A percentile compares a stretch with the other conserved stretches of the same genome.
These are phyloP conservation scores for Heliconius melpomene DNA, from an alignment of 1,140 invertebrate species.

Conservation along the genomic window DNA sequence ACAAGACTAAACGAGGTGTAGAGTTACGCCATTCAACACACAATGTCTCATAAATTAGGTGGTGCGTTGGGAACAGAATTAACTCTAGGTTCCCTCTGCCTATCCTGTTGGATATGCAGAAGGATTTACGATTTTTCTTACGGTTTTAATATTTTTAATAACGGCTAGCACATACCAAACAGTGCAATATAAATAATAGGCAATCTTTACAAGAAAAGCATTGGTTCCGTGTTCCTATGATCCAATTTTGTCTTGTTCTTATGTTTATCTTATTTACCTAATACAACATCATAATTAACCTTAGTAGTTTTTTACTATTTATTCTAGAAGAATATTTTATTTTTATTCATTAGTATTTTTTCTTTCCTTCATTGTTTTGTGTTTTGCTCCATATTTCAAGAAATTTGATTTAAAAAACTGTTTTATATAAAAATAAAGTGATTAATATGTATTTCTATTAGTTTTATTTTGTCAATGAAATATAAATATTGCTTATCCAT, in stretches of 20 bases:
- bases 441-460: background rate
- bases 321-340: constrained; percentile 2
- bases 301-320: constrained; percentile 4
- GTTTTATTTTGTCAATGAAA: background rate
- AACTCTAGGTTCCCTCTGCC: no score
- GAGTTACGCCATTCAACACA: no score
- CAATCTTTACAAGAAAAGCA: background rate
- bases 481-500: background rate
- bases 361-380: background rate
- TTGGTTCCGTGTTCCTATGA: background rate
- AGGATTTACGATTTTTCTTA: background rate
- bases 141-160: background rate
- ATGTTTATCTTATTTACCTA: background rate
- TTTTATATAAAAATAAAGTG: background rate
- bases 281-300: background rate
- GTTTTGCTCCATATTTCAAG: background rate
- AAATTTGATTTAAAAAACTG: no score
- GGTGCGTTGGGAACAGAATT: no score
- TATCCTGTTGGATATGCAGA: background rate
- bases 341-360: background rate
- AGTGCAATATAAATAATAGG: background rate
- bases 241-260: background rate
- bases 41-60: no score
- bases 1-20: no score
- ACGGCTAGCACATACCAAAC: background rate